Evolutionary conservation across 64 coral and sea anemone genomes (phyloP), one percentile per base, ranked within the genome.

Genomic region (Catalaphyllia jardinei): DNA sequence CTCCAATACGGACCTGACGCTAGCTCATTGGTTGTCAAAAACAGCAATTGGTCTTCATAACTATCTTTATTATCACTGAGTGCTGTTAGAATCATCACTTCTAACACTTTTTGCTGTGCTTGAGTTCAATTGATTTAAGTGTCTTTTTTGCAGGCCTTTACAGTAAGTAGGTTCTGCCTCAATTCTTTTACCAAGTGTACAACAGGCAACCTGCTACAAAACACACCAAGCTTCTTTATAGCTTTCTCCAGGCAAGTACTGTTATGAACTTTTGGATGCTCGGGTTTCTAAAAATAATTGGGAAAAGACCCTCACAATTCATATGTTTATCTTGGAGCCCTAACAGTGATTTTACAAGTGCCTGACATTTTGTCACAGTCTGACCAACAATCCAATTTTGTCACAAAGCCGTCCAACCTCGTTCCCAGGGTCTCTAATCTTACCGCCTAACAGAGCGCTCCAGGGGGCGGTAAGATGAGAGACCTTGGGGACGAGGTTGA

Each of bases 251-350:
- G 22, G n/a, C 62, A 69, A 62, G 81, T 85, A 25, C 4, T 42
- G 31, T 83, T 64, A 67, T 77, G 16, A 46, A 18, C 74, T 12
- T 18, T 38, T 77, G 80, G 60, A 20, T 24, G 62, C 71, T 85
- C 2, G 20, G 38, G 7, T 20, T 20, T n/a, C n/a, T 13, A 57
- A 93, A 93, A 10, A 93, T 51, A 1, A 52, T 76, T 38, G 52
- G 35, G 33, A 93, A 83, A 31, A 89, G 22, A 8, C 42, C 52
- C 75, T 62, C 78, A 78, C 93, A 95, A n/a, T 87, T 33, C 17
- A 88, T 92, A 16, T 92, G 89, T 33, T 92, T n/a, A 55, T 87
- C 89, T 52, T 95, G 89, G 69, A 59, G 20, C 4, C 24, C 24
- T 69, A 69, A 29, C 22, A 28, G 11, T n/a, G 89, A n/a, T 19